Evolutionary conservation across 2,113 vertebrate species (phyloP), one percentile per base, ranked within the genome.

Genomic region (Urocolius indicus): DNA sequence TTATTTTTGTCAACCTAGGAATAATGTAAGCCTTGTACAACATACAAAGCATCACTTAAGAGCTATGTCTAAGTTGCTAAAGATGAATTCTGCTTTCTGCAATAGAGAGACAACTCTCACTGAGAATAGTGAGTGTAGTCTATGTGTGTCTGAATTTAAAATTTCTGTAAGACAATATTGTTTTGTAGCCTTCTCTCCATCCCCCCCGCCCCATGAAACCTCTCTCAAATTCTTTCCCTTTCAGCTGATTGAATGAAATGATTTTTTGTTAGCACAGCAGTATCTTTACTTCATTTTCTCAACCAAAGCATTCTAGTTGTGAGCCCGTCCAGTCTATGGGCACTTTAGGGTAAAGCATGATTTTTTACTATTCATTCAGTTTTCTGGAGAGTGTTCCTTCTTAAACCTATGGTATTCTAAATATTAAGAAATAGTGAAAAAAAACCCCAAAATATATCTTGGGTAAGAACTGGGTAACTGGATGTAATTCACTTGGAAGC

Each of bases 11-110:
- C 73, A 81, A 6, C 17, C 30, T 59, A 78, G 49, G 91, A 79
- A 95, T 84, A 95, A 94, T 84, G 68, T 72, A 88, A 86, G 68
- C 88, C 94, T 95, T 96, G 80, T 92, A 58, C 36, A 75, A 72
- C 3, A 2, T 17, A 67, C 76, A 93, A 92, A 90, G 66, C 55
- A 58, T 41, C 36, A 52, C 68, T 94, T 78, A 90, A 41, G 61
- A 95, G 57, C 49, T 75, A 24, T 72, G 76, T 17, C 41, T 75
- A 78, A 84, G 34, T 71, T 93, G 38, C 57, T 86, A 63, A 90
- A 86, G 75, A 74, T 63, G 73, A 90, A 81, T 71, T 89, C 71
- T 83, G 38, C 51, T 69, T 55, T 81, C 73, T 96, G 52, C 80
- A 72, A 46, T 23, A 63, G 21, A 11, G 61, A 90, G 88, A 82